Conservation (phyloP, 2,888 invertebrate species). For the Diarsia mendica region DNA sequence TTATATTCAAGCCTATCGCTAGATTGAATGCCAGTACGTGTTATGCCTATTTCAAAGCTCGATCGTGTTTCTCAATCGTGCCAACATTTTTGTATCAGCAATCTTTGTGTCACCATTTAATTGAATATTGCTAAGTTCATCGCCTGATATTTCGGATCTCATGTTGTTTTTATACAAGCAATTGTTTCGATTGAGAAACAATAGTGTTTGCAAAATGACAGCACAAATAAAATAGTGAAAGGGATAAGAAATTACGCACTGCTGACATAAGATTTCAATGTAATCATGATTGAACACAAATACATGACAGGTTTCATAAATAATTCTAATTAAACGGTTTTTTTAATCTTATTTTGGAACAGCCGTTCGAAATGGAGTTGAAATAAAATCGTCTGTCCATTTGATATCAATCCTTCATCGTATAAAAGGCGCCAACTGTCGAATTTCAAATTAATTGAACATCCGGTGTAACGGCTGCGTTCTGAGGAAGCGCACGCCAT, state of each 20-base stretch:
- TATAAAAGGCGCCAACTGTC: constrained; percentile 71
- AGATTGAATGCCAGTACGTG: constrained; percentile 1
- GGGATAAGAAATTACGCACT: constrained; percentile 5
- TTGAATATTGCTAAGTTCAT: constrained; percentile 46
- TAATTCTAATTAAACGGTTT: not conserved
- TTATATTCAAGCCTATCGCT: not conserved
- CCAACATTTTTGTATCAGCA: constrained; percentile 42
- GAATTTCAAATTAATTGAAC: constrained; percentile 78
- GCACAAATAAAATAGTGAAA: constrained; percentile 50
- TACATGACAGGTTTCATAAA: not conserved
- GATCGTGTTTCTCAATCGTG: constrained; percentile 11
- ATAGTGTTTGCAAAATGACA: constrained; percentile 61
- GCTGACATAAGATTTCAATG: constrained; percentile 37
- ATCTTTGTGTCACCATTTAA: constrained; percentile 40
- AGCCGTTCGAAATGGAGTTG: not conserved
- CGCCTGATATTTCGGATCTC: constrained; percentile 41
- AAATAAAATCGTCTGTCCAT: constrained; percentile 23
- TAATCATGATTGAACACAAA: constrained; percentile 29
- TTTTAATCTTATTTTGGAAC: not conserved
- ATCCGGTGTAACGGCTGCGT: constrained; percentile 75
- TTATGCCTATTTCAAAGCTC: not conserved
- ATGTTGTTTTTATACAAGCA: constrained; percentile 55
- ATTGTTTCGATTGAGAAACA: constrained; percentile 63
- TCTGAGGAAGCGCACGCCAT: constrained; percentile 81
- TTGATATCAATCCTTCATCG: constrained; percentile 54